These are phyloP conservation scores for Acridotheres tristis DNA, from an alignment of 2,797 vertebrate species.

Conservation along the genomic window DNA sequence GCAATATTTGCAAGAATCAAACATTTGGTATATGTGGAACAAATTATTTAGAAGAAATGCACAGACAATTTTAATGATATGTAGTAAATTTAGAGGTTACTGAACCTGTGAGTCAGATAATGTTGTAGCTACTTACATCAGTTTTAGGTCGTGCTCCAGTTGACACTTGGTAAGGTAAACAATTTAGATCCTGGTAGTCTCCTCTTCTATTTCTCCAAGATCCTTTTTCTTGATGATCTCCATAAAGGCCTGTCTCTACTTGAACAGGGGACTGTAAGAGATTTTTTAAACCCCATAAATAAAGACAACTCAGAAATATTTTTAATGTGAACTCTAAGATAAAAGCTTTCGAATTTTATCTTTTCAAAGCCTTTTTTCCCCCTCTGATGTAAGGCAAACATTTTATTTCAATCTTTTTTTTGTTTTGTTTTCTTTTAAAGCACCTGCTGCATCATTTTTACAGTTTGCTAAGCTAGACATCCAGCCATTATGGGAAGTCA, in stretches of 20 bases:
- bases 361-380: not conserved
- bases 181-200: slow-evolving; percentile 22
- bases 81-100: not conserved
- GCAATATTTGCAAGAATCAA: not conserved
- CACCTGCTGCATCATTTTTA: not conserved
- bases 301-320: slow-evolving; percentile 30
- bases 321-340: not conserved
- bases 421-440: not conserved
- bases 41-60: not conserved
- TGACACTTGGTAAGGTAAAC: slow-evolving; percentile 39
- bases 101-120: not conserved
- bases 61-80: not conserved
- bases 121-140: slow-evolving; percentile 48
- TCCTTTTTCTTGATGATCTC: slow-evolving; percentile 28
- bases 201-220: slow-evolving; percentile 34
- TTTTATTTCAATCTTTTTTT: not conserved
- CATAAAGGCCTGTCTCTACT: slow-evolving; percentile 4
- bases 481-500: not conserved
- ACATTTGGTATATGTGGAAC: not conserved
- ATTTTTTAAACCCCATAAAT: slow-evolving; percentile 40
- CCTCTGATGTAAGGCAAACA: not conserved
- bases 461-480: not conserved
- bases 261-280: slow-evolving; percentile 51
- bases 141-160: slow-evolving; percentile 52
- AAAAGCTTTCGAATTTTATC: not conserved